Conservation (phyloP, 2,113 vertebrate species). For the Psittacula cyanocephala region DNA sequence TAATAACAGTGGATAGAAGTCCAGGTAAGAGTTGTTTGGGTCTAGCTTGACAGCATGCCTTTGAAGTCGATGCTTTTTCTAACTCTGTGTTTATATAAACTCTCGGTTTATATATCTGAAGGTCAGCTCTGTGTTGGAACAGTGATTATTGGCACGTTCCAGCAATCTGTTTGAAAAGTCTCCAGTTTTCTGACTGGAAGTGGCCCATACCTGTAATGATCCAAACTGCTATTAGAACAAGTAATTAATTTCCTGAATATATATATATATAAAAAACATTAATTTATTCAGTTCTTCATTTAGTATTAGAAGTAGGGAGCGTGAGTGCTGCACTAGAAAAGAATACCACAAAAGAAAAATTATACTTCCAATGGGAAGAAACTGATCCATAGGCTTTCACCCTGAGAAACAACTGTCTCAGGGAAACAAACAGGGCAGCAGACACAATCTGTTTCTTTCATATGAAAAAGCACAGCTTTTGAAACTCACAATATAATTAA, state of each 20-base stretch:
- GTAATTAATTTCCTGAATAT: neutral
- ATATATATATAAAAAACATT: neutral
- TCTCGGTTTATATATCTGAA: slow-evolving; percentile 6
- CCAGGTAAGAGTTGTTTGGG: neutral
- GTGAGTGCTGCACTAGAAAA: neutral
- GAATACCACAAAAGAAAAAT: neutral
- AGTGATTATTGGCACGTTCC: neutral
- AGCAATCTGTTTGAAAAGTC: neutral
- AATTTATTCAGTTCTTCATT: neutral
- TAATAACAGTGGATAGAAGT: slow-evolving; percentile 8
- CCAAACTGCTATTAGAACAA: neutral
- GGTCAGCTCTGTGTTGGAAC: slow-evolving; percentile 25
- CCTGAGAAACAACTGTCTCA: neutral
- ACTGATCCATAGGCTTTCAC: neutral
- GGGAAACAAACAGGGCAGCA: neutral
- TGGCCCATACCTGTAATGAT: neutral
- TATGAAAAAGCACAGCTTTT: neutral
- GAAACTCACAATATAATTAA: neutral
- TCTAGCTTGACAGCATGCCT: neutral
- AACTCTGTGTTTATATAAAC: slow-evolving; percentile 28
- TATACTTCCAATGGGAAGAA: neutral
- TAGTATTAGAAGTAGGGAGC: neutral
- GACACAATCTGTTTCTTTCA: neutral
- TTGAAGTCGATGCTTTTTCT: slow-evolving; percentile 11
- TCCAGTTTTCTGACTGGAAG: neutral